These are phyloP conservation scores for Litoditis marina DNA, from an alignment of 2,888 invertebrate species.

Conservation along the genomic window DNA sequence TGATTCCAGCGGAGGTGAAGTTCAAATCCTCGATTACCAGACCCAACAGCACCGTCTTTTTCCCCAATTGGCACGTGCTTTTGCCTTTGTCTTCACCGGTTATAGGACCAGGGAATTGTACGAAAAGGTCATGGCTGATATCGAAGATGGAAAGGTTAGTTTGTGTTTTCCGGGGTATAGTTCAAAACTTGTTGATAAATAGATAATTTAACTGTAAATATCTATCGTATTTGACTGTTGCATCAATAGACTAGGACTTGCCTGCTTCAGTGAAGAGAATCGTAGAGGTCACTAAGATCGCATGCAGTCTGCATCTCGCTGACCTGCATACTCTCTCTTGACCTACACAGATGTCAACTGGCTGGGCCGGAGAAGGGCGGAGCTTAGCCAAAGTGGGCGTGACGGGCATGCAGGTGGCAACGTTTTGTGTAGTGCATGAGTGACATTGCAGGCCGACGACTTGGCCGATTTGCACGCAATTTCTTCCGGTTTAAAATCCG, in stretches of 20 bases:
- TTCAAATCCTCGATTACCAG: conserved; percentile 86
- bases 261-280: too few relatives aligned
- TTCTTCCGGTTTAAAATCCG: conserved; percentile 86
- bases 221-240: neutral
- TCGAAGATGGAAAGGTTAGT: conserved; percentile 21
- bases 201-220: neutral
- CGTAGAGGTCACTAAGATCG: too few relatives aligned
- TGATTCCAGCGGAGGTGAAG: conserved; percentile 74
- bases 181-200: too few relatives aligned
- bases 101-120: conserved; percentile 27
- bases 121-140: conserved; percentile 20
- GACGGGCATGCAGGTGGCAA: too few relatives aligned
- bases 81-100: conserved; percentile 73
- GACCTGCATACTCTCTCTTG: too few relatives aligned
- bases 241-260: too few relatives aligned
- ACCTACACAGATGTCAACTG: too few relatives aligned
- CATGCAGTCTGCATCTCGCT: too few relatives aligned
- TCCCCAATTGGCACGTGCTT: conserved; percentile 73
- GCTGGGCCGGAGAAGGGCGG: too few relatives aligned
- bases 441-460: conserved; percentile 23
- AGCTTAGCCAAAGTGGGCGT: too few relatives aligned
- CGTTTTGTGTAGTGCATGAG: too few relatives aligned
- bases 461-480: conserved; percentile 78
- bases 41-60: conserved; percentile 91
- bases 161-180: too few relatives aligned